These are phyloP conservation scores for Tenualosa thibaudeaui DNA, from an alignment of 2,797 vertebrate genomes.

Conservation along the genomic window DNA sequence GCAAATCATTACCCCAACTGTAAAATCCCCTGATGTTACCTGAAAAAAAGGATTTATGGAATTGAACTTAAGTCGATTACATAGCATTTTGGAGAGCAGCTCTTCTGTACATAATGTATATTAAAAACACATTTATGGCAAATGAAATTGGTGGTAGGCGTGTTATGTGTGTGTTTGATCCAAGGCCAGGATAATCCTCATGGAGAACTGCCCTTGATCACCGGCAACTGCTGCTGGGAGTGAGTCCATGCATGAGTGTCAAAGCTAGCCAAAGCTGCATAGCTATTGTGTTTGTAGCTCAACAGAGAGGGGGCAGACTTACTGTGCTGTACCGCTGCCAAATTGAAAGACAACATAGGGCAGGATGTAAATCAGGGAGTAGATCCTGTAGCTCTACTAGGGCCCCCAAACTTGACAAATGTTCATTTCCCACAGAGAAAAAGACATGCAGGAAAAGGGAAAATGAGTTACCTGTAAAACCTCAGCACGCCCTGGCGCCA, in stretches of 20 bases:
- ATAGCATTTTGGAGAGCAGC: too few species aligned
- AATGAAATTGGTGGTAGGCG: not conserved
- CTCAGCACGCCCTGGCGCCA: not conserved
- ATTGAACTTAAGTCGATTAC: too few species aligned
- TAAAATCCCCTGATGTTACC: too few species aligned
- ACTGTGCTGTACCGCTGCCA: slow-evolving; percentile 20
- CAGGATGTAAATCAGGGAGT: slow-evolving; percentile 43
- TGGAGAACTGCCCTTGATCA: not conserved
- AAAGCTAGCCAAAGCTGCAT: not conserved
- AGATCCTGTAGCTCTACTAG: slow-evolving; percentile 28
- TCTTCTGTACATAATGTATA: too few species aligned
- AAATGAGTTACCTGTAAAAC: slow-evolving; percentile 38
- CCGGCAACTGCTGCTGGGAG: not conserved
- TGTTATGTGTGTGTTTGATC: not conserved
- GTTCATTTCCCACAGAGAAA: not conserved
- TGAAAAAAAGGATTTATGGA: too few species aligned
- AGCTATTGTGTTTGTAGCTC: not conserved
- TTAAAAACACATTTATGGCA: too few species aligned
- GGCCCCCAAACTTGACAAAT: not conserved
- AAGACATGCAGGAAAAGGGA: slow-evolving; percentile 1
- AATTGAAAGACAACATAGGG: slow-evolving; percentile 42
- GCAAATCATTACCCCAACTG: too few species aligned
- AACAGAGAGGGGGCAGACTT: not conserved
- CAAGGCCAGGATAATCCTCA: not conserved
- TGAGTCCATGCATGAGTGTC: not conserved